Percentiles rank a stretch among this genome's conserved stretches.
Evolutionary conservation across 2,113 vertebrate species (phyloP).

Genomic region (Hemibagrus wyckioides): DNA sequence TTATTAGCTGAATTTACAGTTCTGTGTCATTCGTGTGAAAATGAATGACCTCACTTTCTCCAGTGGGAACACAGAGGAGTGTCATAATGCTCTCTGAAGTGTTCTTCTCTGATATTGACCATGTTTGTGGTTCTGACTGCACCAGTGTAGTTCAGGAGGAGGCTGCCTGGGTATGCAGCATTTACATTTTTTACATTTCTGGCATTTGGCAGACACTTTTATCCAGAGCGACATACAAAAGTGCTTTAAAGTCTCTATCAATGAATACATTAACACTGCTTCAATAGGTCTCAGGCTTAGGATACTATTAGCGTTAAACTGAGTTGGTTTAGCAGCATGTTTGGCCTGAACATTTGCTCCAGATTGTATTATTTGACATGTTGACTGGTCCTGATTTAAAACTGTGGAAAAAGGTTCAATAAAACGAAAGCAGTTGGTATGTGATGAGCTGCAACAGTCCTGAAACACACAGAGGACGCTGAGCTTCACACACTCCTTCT

Average conservation of each 20-base stretch:
- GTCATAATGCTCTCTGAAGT: background rate
- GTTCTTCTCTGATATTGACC: background rate
- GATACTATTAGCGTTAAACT: too few relatives aligned
- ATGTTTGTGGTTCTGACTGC: background rate
- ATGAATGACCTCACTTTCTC: too few relatives aligned
- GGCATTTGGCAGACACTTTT: too few relatives aligned
- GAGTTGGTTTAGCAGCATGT: too few relatives aligned
- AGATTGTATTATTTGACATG: background rate
- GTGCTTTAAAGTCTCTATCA: too few relatives aligned
- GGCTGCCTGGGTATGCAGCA: background rate
- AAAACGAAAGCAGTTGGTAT: background rate
- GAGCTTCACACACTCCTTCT: background rate
- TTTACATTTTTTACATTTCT: too few relatives aligned
- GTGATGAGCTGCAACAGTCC: background rate
- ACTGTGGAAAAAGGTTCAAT: background rate
- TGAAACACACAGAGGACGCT: background rate
- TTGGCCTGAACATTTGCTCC: background rate
- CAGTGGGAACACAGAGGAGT: background rate
- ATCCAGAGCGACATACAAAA: too few relatives aligned
- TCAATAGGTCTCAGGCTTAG: too few relatives aligned
- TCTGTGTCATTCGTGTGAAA: too few relatives aligned
- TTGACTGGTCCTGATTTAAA: background rate
- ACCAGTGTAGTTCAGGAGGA: background rate
- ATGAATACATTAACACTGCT: too few relatives aligned
- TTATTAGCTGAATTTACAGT: too few relatives aligned